These are phyloP conservation scores for Myrmecobius fasciatus DNA, from an alignment of 2,113 vertebrate species.

Conservation along the genomic window DNA sequence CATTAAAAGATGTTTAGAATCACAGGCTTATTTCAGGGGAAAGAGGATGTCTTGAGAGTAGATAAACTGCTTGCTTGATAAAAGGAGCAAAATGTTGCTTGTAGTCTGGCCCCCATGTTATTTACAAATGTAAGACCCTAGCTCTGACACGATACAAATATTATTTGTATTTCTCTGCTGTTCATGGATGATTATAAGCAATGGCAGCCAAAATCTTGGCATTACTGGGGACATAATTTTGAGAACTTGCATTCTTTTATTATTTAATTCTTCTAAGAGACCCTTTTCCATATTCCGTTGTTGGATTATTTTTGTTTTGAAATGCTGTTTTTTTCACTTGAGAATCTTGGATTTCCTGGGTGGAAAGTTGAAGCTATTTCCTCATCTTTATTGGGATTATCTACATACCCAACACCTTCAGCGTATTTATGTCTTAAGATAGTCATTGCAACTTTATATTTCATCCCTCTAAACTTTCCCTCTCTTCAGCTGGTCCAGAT, in stretches of 20 bases:
- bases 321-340: conserved; percentile 66
- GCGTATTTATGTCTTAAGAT: conserved; percentile 38
- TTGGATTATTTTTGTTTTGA: conserved; percentile 58
- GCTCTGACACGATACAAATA: conserved; percentile 48
- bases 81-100: conserved; percentile 8
- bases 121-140: conserved; percentile 53
- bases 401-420: not conserved
- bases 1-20: conserved; percentile 62
- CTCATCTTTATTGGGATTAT: conserved; percentile 37
- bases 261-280: conserved; percentile 40
- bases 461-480: conserved; percentile 30
- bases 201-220: conserved; percentile 71
- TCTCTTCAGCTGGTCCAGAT: conserved; percentile 51
- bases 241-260: conserved; percentile 57
- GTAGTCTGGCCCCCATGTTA: conserved; percentile 34
- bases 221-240: conserved; percentile 68
- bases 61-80: conserved; percentile 57
- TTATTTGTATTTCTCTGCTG: conserved; percentile 70
- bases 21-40: conserved; percentile 46
- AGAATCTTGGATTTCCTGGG: not conserved
- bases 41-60: conserved; percentile 50
- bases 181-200: conserved; percentile 62
- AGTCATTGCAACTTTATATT: conserved; percentile 46
- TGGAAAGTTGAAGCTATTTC: conserved; percentile 25
- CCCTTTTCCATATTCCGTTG: conserved; percentile 44